phyloP scores from a whole-genome alignment of 2,113 vertebrate species.

The Hippocampus guttulatus region DNA sequence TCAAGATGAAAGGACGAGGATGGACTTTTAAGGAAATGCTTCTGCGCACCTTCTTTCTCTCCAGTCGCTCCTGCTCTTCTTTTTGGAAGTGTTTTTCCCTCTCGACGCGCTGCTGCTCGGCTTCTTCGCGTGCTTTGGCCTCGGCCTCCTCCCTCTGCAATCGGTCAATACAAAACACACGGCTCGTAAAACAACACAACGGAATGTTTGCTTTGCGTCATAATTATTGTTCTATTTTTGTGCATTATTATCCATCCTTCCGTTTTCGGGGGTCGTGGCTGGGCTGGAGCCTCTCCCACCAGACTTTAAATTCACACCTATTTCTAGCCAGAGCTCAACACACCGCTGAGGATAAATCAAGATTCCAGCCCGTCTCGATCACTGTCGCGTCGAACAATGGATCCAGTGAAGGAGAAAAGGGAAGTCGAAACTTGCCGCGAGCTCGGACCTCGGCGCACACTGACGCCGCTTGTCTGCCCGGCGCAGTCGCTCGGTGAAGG shows the following conservation, averaged over 20 bases:
- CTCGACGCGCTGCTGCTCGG: slow-evolving; percentile 82
- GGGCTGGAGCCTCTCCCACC: no score
- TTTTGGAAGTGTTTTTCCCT: slow-evolving; percentile 94
- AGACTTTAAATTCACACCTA: not conserved
- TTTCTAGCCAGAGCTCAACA: not conserved
- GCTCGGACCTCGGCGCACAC: slow-evolving; percentile 17
- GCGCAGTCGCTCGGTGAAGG: slow-evolving; percentile 13
- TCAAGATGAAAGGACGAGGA: not conserved
- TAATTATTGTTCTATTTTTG: not conserved
- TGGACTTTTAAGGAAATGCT: not conserved
- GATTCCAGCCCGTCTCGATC: not conserved
- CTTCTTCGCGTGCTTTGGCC: slow-evolving; percentile 79
- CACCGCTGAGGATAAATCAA: not conserved
- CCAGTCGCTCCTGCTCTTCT: slow-evolving; percentile 90
- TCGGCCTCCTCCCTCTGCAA: slow-evolving; percentile 82
- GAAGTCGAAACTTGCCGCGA: slow-evolving; percentile 7
- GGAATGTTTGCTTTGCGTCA: not conserved
- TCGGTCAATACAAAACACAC: not conserved
- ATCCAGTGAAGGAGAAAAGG: slow-evolving; percentile 27
- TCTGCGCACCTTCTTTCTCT: slow-evolving; percentile 85
- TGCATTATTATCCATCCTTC: not conserved
- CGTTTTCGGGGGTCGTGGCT: no score
- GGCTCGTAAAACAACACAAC: not conserved
- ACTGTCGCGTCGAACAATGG: slow-evolving; percentile 32
- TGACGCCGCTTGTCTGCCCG: slow-evolving; percentile 30